Percentiles rank a stretch among this genome's conserved stretches.
These are phyloP conservation scores for Taurulus bubalis DNA, from an alignment of 2,113 vertebrate species.

Conservation along the genomic window DNA sequence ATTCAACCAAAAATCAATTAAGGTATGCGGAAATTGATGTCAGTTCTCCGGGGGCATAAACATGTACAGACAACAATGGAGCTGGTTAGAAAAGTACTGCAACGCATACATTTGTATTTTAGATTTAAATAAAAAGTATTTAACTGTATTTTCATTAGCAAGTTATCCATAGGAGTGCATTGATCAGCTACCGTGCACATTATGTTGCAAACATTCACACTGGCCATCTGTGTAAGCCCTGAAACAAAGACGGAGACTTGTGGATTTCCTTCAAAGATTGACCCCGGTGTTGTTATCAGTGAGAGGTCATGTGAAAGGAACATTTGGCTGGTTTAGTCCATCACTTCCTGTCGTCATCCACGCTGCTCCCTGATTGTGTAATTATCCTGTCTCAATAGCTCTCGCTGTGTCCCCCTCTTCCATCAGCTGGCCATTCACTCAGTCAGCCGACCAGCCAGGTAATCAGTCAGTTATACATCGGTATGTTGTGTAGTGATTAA, in stretches of 20 bases:
- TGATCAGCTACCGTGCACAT: background rate
- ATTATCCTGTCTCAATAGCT: conserved; percentile 41
- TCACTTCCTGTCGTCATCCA: conserved; percentile 48
- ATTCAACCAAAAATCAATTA: background rate
- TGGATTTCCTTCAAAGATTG: conserved; percentile 12
- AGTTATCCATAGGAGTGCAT: background rate
- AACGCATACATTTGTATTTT: background rate
- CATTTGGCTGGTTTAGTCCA: conserved; percentile 32
- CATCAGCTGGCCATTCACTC: conserved; percentile 32
- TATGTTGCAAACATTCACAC: background rate
- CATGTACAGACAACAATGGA: background rate
- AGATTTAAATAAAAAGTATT: background rate
- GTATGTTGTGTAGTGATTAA: no score
- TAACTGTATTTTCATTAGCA: background rate
- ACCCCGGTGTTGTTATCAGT: conserved; percentile 3
- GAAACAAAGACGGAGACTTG: conserved; percentile 11
- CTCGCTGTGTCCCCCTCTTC: conserved; percentile 27
- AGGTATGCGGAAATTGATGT: background rate
- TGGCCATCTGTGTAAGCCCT: background rate
- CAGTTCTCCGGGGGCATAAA: background rate
- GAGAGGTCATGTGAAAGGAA: conserved; percentile 31
- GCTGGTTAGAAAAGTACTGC: background rate
- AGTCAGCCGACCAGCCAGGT: background rate
- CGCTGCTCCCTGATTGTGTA: conserved; percentile 40
- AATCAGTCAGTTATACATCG: background rate